phyloP scores from a whole-genome alignment of 2,888 invertebrate genomes.

The Morpho deidamia region DNA sequence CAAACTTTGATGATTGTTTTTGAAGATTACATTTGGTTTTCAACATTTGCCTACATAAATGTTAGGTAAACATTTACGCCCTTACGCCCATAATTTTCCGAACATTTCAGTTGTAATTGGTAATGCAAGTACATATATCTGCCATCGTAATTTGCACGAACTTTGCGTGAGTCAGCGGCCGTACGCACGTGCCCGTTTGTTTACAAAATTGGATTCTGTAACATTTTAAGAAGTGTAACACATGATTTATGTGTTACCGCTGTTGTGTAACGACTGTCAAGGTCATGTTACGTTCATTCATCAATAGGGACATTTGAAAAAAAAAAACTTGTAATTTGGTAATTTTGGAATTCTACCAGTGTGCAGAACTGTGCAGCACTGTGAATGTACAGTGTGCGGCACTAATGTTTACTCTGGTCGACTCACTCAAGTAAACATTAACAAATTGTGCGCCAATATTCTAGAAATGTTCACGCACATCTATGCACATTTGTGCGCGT shows the following conservation, averaged over 20 bases:
- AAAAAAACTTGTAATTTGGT: too few relatives aligned
- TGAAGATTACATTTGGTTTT: too few relatives aligned
- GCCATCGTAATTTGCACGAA: conserved; percentile 42
- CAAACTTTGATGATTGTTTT: too few relatives aligned
- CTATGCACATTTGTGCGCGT: too few relatives aligned
- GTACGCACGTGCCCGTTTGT: conserved; percentile 60
- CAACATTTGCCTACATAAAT: too few relatives aligned
- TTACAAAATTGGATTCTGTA: conserved; percentile 63
- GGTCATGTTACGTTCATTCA: conserved; percentile 9
- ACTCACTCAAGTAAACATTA: too few relatives aligned
- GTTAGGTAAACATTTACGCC: background rate
- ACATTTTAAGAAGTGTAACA: conserved; percentile 32
- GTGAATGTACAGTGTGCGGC: too few relatives aligned
- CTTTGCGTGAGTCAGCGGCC: conserved; percentile 38
- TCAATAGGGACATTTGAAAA: background rate
- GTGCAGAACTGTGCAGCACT: too few relatives aligned
- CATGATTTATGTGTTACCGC: conserved; percentile 26
- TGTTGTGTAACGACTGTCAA: conserved; percentile 30
- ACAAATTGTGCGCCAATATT: too few relatives aligned
- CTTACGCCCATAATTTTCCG: background rate
- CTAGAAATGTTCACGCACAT: too few relatives aligned
- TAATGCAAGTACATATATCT: conserved; percentile 33
- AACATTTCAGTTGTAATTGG: conserved; percentile 16
- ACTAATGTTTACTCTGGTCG: too few relatives aligned
- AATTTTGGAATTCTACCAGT: too few relatives aligned